Base-by-base conservation (phyloP, 2,888 invertebrate genomes). In the Plutella xylostella region DNA sequence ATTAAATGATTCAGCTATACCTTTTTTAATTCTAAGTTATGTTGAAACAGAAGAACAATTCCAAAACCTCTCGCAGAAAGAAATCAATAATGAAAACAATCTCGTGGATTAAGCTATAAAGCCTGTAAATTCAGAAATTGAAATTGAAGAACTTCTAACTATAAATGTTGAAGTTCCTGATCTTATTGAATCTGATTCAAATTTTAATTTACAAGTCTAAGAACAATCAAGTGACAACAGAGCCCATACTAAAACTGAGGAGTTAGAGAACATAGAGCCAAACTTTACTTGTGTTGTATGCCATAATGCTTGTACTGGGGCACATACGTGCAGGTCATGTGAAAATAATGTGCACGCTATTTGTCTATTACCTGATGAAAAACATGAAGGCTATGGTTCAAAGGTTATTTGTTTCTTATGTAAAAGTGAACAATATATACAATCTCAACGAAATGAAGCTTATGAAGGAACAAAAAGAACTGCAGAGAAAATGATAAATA, bases 381-480 rank as follows among this genome's bases (percentile, higher is more conserved):
- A n/a, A 22, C 22, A 39, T 14, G 39, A 39, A 39, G 39, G 25
- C 21, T 39, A 39, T 39, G 39, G 39, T 39, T 39, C 42, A 9
- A 19, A 42, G 15, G 12, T 33, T 12, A 18, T 42, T n/a, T 42
- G 42, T 30, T 30, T 30, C 18, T 42, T 42, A 19, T 42, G 42
- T 20, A 19, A n/a, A 21, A 28, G 31, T 6, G 33, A 42, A 42
- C n/a, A n/a, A n/a, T n/a, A 30, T 30, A 31, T 30, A 42, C 31
- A 42, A 30, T 17, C 19, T 31, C 12, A 30, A 20, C 28, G 30
- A 42, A 28, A 42, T 17, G 33, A 28, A 30, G 33, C 11, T 48
- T 43, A 17, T 43, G 45, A 35, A 20, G 35, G 18, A 46, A 48
- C 46, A 45, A 46, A 46, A 48, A 48, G 46, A 48, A 42, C 45